Conservation (phyloP, 2,797 vertebrate species). For the Cichlasoma orientale region DNA sequence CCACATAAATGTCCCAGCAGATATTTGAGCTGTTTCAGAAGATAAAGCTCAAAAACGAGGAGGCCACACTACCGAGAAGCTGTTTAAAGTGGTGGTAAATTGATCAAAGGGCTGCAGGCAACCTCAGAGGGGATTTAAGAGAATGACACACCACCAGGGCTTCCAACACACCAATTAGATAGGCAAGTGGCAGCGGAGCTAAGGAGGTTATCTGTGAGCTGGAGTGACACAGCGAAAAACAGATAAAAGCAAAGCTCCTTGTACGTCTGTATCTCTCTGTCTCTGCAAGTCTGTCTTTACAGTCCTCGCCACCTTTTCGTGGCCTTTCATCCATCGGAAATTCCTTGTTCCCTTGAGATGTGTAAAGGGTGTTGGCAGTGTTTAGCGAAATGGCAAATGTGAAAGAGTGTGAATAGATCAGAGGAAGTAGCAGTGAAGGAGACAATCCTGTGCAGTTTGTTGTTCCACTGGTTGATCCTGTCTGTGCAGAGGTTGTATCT, state of each 20-base stretch:
- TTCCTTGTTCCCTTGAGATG: constrained; percentile 40
- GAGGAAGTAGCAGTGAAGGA: constrained; percentile 20
- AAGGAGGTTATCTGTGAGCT: constrained; percentile 55
- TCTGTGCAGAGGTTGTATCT: constrained; percentile 43
- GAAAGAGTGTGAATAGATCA: constrained; percentile 10
- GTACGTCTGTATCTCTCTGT: constrained; percentile 5
- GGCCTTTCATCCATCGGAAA: constrained; percentile 17
- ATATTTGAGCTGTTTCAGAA: constrained; percentile 37
- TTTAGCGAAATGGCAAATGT: not conserved
- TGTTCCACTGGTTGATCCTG: constrained; percentile 45
- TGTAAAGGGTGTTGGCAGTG: constrained; percentile 19
- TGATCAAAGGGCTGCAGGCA: constrained; percentile 65
- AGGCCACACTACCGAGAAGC: constrained; percentile 29
- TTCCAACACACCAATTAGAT: constrained; percentile 61
- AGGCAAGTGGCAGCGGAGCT: constrained; percentile 23
- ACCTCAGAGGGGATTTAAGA: constrained; percentile 53
- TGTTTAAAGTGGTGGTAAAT: constrained; percentile 56
- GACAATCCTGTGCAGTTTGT: constrained; percentile 22
- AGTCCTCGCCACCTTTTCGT: not conserved
- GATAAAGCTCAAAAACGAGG: constrained; percentile 15
- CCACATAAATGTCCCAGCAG: constrained; percentile 23
- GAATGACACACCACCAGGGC: constrained; percentile 48
- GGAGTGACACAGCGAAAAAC: constrained; percentile 45
- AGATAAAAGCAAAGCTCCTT: constrained; percentile 43
- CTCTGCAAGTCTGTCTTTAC: constrained; percentile 13